Evolutionary conservation across 2,113 vertebrate genomes (phyloP), one percentile per base, ranked within the genome.

Genomic region (Bubalus kerabau): DNA sequence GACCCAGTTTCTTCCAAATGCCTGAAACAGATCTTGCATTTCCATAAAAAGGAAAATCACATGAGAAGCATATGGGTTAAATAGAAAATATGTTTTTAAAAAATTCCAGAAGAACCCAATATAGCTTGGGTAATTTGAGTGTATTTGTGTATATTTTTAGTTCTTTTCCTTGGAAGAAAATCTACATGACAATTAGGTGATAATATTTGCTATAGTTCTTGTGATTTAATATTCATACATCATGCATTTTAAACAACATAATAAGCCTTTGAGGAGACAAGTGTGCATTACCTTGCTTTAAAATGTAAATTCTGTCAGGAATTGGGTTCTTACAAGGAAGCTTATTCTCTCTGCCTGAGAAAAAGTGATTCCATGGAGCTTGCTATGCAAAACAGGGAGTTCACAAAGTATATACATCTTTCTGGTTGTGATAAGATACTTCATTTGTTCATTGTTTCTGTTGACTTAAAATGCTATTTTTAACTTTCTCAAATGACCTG

Each of bases 121-220:
- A 52, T 87, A 83, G 89, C 50, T 76, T 95, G 92, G 90, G 43
- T 85, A 83, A 64, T 87, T 89, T 97, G 94, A 96, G 88, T 95
- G n/a, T 86, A 80, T 95, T 87, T 94, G 46, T 94, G 57, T 78
- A 3, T 97, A 97, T 95, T 98, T 97, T 98, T 96, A 98, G 97
- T 89, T 95, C 90, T 89, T n/a, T 52, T 91, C 60, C 40, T 96
- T 89, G 67, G 88, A 91, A 94, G 96, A 97, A 92, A 94, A 94
- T 96, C 95, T 91, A 13, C 84, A 93, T 97, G 88, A 96, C 60
- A 97, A 91, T 96, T 88, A 93, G 94, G 74, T 96, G 64, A 43
- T 88, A 78, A 88, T 93, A 84, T 95, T 96, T 97, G 87, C 92
- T 85, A 67, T 67, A 26, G 76, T 67, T 95, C 90, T 94, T 81